Evolutionary conservation across 2,888 invertebrate genomes (phyloP), one percentile per base, ranked within the genome.

Genomic region (Sympetrum striolatum): DNA sequence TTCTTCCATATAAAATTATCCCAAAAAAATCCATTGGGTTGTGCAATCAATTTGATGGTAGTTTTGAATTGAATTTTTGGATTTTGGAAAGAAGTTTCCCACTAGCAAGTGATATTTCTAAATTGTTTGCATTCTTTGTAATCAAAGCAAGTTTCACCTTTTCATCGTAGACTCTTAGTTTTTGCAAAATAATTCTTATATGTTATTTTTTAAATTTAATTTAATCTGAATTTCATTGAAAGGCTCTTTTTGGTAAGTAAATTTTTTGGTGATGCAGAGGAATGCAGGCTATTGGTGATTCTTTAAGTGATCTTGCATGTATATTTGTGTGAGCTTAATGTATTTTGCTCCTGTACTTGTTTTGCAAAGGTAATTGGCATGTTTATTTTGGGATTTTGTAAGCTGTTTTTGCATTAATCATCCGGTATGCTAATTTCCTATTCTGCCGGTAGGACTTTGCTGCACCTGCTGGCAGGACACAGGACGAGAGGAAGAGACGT

Each of bases 381-480:
- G 86, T 86, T 48, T 53, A 48, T 37, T 80, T 91, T 48, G 79
- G 60, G 79, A n/a, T 73, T 91, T 90, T 64, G 48, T 86, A 31
- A 44, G 90, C 60, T 53, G 58, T 44, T 81, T 90, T 79, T 90
- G 90, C 82, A 60, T 60, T 79, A 53, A 86, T 91, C 44, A 22
- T 91, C 35, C 90, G 60, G 44, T 91, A 31, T 73, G 90, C 90
- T 64, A 82, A 90, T 90, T 44, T 64, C 80, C 81, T 91, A 48
- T 90, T 81, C 81, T 91, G 90, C 90, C 86, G 73, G 90, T 86
- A 80, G 90, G 79, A 18, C n/a, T 90, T 39, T 80, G 44, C 90
- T 90, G 79, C 39, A 80, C 86, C 86, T 86, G 86, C 64, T 86
- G 86, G 86, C 86, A 86, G 37, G 60, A 60, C 58, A 12, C 86